These are phyloP conservation scores for Noctua janthe DNA, from an alignment of 2,888 invertebrate species.

Conservation along the genomic window DNA sequence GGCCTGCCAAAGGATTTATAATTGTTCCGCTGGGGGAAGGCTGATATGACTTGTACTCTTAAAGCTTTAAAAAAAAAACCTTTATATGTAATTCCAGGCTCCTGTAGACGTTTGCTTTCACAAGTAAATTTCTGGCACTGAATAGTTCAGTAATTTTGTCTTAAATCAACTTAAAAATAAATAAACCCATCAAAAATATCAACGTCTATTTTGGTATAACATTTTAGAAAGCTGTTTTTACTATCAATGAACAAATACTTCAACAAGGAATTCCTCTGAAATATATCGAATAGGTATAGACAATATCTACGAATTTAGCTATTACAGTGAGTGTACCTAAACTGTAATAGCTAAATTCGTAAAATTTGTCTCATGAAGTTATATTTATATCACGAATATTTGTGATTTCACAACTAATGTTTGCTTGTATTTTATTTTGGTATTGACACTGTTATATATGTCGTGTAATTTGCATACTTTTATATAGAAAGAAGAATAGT, in stretches of 20 bases:
- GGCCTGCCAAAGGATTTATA: conserved; percentile 5
- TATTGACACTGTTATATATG: not conserved
- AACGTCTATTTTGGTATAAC: not conserved
- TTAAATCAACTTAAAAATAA: not conserved
- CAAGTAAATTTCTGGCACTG: not conserved
- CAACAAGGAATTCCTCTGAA: not conserved
- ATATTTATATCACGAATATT: not conserved
- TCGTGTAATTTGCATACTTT: not conserved
- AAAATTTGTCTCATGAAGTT: not conserved
- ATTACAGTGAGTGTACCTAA: not conserved
- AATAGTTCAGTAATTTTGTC: not conserved
- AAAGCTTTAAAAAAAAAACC: not conserved
- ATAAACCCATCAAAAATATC: not conserved
- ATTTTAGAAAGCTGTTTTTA: not conserved
- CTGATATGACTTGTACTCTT: not conserved
- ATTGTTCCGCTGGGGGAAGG: conserved; percentile 14
- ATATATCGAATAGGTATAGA: not conserved
- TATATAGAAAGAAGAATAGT: not conserved
- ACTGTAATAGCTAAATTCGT: not conserved
- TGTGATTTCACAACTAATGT: not conserved
- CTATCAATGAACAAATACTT: not conserved
- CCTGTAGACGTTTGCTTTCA: not conserved
- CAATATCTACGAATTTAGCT: not conserved
- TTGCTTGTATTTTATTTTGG: not conserved
- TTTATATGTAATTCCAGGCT: too few relatives aligned